Conservation (phyloP, 2,888 invertebrate species). For the Agriopis aurantiaria region DNA sequence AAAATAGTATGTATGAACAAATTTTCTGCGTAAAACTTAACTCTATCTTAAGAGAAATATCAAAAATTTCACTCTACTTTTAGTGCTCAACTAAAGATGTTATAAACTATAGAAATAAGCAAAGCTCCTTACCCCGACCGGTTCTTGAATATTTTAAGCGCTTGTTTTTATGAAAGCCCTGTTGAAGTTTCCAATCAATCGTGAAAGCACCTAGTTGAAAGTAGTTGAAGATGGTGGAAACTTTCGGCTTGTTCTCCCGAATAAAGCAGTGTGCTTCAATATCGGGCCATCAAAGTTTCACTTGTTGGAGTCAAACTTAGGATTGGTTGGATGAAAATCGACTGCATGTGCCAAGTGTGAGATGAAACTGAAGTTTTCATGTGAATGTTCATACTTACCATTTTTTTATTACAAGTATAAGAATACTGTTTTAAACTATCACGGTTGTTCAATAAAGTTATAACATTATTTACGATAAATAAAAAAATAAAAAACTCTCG, state of each 20-base stretch:
- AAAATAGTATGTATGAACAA: no score
- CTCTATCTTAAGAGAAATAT: no score
- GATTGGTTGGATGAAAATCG: conserved; percentile 24
- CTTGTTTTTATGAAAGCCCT: conserved; percentile 4
- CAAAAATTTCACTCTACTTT: conserved; percentile 1
- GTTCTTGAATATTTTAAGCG: conserved; percentile 11
- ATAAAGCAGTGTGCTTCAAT: conserved; percentile 19
- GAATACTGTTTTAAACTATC: no score
- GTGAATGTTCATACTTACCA: not conserved
- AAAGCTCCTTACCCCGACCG: conserved; percentile 2
- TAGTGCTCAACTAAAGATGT: conserved; percentile 6
- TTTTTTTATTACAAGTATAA: not conserved
- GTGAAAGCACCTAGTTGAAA: conserved; percentile 14
- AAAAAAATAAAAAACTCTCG: no score
- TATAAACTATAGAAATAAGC: conserved; percentile 3
- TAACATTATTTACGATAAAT: no score
- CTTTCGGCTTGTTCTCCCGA: conserved; percentile 18
- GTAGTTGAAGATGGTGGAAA: conserved; percentile 13
- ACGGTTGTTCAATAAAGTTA: no score
- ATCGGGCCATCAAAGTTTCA: conserved; percentile 21
- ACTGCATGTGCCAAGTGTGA: conserved; percentile 14
- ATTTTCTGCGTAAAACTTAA: no score
- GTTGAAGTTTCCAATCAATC: conserved; percentile 20
- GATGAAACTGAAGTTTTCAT: conserved; percentile 8
- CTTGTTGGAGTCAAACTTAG: conserved; percentile 15